phyloP scores from a whole-genome alignment of 1,140 invertebrate species.

The Chrysomallon squamiferum region DNA sequence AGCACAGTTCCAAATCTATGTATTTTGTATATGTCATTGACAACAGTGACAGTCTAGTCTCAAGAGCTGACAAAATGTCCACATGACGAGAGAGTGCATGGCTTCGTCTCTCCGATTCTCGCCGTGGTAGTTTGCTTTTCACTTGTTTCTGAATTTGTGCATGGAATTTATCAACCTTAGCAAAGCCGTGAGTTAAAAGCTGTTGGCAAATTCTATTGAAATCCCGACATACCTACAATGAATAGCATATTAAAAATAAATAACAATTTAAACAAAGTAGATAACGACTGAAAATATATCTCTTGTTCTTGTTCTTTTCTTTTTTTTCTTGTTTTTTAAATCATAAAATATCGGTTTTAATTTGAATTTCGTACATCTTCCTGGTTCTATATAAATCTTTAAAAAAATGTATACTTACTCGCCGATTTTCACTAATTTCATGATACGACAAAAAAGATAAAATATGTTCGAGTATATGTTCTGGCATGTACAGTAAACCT shows the following conservation, averaged over 20 bases:
- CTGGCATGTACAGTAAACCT: constrained; percentile 66
- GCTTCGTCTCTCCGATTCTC: constrained; percentile 86
- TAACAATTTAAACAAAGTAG: too few relatives aligned
- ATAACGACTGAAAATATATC: too few relatives aligned
- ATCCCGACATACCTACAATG: constrained; percentile 77
- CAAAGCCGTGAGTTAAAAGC: constrained; percentile 82
- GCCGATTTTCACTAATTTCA: constrained; percentile 79
- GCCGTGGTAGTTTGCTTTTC: constrained; percentile 81
- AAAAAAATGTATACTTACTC: constrained; percentile 79
- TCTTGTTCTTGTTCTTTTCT: too few relatives aligned
- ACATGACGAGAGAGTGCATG: constrained; percentile 85
- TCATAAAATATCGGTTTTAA: too few relatives aligned
- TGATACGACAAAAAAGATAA: constrained; percentile 80
- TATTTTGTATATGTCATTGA: constrained; percentile 92
- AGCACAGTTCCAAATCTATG: constrained; percentile 81
- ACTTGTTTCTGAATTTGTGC: constrained; percentile 70
- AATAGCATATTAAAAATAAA: constrained; percentile 1
- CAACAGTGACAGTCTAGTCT: constrained; percentile 88
- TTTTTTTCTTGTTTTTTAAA: background rate
- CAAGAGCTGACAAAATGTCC: constrained; percentile 87
- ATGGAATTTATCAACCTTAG: constrained; percentile 80
- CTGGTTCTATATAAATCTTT: too few relatives aligned
- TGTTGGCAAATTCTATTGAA: constrained; percentile 79
- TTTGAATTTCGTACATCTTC: too few relatives aligned
- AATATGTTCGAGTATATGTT: constrained; percentile 80